These are phyloP conservation scores for Eulemur rubriventer DNA, from an alignment of 2,797 vertebrate genomes.

Conservation along the genomic window DNA sequence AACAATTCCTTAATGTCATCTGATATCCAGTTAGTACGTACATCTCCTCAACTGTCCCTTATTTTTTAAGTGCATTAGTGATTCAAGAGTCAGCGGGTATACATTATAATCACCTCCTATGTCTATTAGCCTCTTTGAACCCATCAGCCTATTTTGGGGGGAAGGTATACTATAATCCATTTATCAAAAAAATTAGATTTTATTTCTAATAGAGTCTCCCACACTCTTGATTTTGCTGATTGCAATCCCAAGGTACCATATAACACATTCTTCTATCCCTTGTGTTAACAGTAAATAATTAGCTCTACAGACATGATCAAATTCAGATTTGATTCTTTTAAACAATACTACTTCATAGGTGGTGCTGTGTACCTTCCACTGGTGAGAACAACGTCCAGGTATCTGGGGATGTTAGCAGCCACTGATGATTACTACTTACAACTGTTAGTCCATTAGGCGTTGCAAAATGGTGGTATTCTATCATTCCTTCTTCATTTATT, in stretches of 20 bases:
- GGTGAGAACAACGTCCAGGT: not conserved
- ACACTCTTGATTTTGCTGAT: conserved; percentile 4
- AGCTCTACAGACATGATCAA: not conserved
- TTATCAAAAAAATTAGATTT: not conserved
- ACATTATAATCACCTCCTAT: not conserved
- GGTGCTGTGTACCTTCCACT: not conserved
- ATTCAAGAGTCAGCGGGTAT: not conserved
- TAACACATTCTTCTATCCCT: not conserved
- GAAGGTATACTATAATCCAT: not conserved
- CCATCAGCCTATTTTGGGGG: not conserved
- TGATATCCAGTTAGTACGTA: not conserved
- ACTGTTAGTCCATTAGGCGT: not conserved
- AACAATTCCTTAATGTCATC: not conserved
- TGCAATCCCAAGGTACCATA: not conserved
- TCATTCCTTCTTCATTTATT: not conserved
- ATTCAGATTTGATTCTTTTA: not conserved
- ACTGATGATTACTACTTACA: not conserved
- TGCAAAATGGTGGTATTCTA: not conserved
- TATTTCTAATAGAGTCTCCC: not conserved
- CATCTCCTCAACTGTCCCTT: not conserved
- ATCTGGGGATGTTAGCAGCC: not conserved
- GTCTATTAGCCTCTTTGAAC: not conserved
- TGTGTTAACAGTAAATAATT: not conserved
- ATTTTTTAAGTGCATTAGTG: not conserved
- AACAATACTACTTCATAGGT: not conserved